These are phyloP conservation scores for Cryptophagus acutangulus DNA, from an alignment of 2,888 invertebrate genomes.

Conservation along the genomic window DNA sequence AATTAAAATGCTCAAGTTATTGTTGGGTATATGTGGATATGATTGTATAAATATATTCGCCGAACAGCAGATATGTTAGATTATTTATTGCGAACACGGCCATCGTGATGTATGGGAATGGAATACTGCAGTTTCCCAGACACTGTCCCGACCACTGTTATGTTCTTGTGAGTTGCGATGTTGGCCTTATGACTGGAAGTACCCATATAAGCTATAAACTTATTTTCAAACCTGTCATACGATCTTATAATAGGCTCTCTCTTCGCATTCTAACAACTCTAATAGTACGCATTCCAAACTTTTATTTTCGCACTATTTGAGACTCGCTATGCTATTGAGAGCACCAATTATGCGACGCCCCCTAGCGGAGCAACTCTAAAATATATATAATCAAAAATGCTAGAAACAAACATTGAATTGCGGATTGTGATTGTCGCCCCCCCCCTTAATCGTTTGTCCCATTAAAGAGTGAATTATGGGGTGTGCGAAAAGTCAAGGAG, in stretches of 20 bases:
- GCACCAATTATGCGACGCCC: no score
- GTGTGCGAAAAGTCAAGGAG: constrained; percentile 33
- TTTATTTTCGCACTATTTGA: no score
- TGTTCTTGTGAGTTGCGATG: constrained; percentile 2
- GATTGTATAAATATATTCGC: no score
- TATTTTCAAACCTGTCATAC: no score
- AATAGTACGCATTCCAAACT: no score
- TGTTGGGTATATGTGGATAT: no score
- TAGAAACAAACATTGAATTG: background rate
- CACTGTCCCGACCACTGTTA: constrained; percentile 2
- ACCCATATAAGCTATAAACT: constrained; percentile 1
- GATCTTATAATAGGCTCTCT: no score
- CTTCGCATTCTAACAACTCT: no score
- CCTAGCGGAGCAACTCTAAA: no score
- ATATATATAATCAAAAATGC: no score
- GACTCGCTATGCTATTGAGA: no score
- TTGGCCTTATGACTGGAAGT: constrained; percentile 2
- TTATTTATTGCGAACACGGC: constrained; percentile 2
- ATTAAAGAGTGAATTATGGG: constrained; percentile 38
- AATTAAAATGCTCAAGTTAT: no score
- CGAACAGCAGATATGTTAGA: background rate
- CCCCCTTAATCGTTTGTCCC: constrained; percentile 33
- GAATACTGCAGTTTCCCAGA: constrained; percentile 2
- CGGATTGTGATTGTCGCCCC: background rate
- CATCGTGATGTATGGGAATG: constrained; percentile 2